Conservation (phyloP, 2,113 vertebrate genomes). For the Mormyrus lacerda region DNA sequence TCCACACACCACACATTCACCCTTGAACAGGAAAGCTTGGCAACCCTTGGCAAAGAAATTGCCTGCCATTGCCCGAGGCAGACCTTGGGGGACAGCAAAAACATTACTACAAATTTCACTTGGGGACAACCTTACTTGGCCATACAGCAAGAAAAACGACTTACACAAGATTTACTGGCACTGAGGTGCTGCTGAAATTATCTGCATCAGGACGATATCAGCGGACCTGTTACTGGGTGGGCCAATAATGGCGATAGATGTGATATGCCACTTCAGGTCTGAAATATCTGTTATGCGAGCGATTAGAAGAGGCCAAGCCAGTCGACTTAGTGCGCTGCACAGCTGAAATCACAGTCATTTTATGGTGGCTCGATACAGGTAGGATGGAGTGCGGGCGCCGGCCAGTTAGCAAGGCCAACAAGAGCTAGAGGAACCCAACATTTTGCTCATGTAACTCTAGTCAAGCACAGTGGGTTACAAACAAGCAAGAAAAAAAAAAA, state of each 20-base stretch:
- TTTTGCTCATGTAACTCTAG: neutral
- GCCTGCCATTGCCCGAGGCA: neutral
- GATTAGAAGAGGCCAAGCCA: slow-evolving; percentile 23
- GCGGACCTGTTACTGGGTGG: neutral
- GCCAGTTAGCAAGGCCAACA: slow-evolving; percentile 3
- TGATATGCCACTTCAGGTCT: neutral
- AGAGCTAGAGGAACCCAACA: neutral
- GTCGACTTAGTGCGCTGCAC: neutral
- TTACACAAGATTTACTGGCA: neutral
- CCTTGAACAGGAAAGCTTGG: neutral
- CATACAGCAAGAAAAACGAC: slow-evolving; percentile 7
- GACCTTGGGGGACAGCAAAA: neutral
- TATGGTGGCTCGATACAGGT: neutral
- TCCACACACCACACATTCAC: neutral
- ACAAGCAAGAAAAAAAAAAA: neutral
- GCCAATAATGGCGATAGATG: neutral
- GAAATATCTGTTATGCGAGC: slow-evolving; percentile 1
- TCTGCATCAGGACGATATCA: neutral
- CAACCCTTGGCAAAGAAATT: neutral
- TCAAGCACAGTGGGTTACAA: neutral
- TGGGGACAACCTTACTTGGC: neutral
- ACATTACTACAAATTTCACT: neutral
- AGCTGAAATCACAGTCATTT: neutral
- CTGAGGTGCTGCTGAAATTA: neutral
- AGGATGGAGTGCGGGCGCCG: neutral